Conservation (phyloP, 2,113 vertebrate genomes). For the Xenopus borealis region DNA sequence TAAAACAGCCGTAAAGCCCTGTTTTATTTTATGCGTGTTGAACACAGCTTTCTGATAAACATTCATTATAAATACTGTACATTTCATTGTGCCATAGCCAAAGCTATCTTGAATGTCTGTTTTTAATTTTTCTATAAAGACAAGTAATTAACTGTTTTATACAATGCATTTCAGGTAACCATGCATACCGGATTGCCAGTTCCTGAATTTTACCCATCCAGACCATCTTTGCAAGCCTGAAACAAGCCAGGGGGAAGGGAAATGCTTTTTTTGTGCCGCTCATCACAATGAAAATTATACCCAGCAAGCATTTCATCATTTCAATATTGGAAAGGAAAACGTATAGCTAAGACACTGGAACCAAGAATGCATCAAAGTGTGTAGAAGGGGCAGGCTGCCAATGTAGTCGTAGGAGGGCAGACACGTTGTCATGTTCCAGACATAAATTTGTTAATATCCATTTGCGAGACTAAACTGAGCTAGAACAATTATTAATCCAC, state of each 20-base stretch:
- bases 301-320: conserved; percentile 6
- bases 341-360: conserved; percentile 4
- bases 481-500: no score
- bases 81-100: no score
- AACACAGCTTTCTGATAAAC: no score
- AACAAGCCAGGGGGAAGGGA: conserved; percentile 21
- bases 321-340: conserved; percentile 22
- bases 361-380: neutral
- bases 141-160: no score
- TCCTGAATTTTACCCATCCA: conserved; percentile 87
- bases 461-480: no score
- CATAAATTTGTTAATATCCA: neutral
- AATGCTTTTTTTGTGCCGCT: conserved; percentile 45
- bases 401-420: neutral
- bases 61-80: no score
- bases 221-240: conserved; percentile 68
- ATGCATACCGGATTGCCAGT: conserved; percentile 91
- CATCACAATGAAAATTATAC: conserved; percentile 44
- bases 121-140: neutral
- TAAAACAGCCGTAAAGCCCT: no score
- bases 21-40: no score
- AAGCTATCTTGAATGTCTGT: no score
- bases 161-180: conserved; percentile 72
- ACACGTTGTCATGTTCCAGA: neutral
- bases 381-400: neutral